Percentiles rank a stretch among this genome's conserved stretches.
These are phyloP conservation scores for Drusus annulatus DNA, from an alignment of 1,140 invertebrate genomes.

Conservation along the genomic window DNA sequence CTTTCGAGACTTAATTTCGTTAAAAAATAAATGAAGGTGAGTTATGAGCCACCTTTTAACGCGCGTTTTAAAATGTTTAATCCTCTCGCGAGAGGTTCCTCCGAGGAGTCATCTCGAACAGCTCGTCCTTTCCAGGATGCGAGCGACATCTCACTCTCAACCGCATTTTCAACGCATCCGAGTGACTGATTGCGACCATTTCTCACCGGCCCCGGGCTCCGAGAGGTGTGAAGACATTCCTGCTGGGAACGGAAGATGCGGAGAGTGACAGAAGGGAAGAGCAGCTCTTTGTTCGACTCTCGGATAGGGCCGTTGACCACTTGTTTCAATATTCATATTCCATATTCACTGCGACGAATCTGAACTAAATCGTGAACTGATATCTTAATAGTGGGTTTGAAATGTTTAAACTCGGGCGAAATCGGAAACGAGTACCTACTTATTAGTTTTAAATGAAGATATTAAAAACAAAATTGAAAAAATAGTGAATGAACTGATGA, in stretches of 20 bases:
- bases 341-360: constrained; percentile 18
- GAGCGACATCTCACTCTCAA: constrained; percentile 14
- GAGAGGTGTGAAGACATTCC: constrained; percentile 1
- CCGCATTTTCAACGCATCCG: constrained; percentile 33
- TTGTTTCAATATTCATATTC: constrained; percentile 24
- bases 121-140: neutral
- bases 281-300: constrained; percentile 10
- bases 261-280: constrained; percentile 5
- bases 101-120: neutral
- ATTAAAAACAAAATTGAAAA: no score
- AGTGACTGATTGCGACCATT: constrained; percentile 27
- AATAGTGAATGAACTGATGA: no score
- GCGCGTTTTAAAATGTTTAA: neutral
- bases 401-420: no score
- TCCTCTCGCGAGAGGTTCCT: neutral
- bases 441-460: no score
- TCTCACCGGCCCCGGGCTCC: constrained; percentile 9
- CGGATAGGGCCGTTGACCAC: neutral
- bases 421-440: no score
- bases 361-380: constrained; percentile 1
- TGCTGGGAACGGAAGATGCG: neutral
- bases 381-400: constrained; percentile 15
- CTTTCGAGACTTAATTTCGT: no score
- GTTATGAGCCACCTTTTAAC: no score
- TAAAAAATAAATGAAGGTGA: no score